Percentiles rank a stretch among this genome's conserved stretches.
phyloP scores from a whole-genome alignment of 1,140 invertebrate species.

The Drosophila subobscura region DNA sequence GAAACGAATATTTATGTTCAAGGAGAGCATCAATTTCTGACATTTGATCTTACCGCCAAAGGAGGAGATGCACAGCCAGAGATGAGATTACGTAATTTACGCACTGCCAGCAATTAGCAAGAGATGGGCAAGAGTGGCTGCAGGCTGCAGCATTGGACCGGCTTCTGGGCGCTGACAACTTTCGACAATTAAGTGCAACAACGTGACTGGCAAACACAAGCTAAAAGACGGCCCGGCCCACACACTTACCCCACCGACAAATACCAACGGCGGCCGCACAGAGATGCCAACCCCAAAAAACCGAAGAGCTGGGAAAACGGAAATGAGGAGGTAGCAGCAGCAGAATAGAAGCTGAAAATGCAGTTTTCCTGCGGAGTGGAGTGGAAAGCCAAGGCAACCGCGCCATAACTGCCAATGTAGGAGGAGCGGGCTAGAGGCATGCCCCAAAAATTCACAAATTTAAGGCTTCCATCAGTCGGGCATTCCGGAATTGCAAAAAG shows the following conservation, averaged over 20 bases:
- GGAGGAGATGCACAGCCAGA: background rate
- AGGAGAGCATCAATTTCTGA: constrained; percentile 22
- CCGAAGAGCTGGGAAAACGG: background rate
- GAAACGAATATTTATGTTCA: too few species aligned
- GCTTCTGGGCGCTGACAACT: constrained; percentile 40
- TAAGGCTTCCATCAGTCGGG: constrained; percentile 22
- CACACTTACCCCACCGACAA: background rate
- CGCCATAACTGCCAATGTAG: constrained; percentile 46
- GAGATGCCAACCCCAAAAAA: background rate
- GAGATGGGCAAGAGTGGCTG: constrained; percentile 22
- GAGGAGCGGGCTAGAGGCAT: constrained; percentile 22
- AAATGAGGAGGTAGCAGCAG: background rate
- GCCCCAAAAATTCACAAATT: constrained; percentile 9
- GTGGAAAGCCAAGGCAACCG: constrained; percentile 32
- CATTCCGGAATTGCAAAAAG: too few species aligned
- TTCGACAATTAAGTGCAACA: constrained; percentile 64
- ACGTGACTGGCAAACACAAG: constrained; percentile 61
- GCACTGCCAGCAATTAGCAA: constrained; percentile 54
- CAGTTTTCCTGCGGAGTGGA: constrained; percentile 12
- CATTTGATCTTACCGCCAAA: constrained; percentile 31
- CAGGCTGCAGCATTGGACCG: constrained; percentile 1
- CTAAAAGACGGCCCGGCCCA: background rate
- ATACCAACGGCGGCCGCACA: constrained; percentile 16
- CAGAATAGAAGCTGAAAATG: constrained; percentile 30
- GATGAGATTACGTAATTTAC: constrained; percentile 46